phyloP scores from a whole-genome alignment of 2,888 invertebrate genomes.

The Podotricha telesiphe region DNA sequence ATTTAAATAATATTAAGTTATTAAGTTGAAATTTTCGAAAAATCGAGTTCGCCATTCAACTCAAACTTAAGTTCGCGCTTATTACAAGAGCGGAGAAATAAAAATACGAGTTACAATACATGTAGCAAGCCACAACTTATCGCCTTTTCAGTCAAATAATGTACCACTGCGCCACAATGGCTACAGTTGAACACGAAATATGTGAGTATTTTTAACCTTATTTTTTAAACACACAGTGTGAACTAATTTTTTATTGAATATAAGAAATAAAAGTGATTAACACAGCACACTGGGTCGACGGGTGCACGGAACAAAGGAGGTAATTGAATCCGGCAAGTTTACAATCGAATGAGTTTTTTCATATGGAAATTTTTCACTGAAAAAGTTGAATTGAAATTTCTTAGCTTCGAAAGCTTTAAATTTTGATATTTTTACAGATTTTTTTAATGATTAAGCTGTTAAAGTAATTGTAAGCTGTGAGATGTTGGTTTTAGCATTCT shows the following conservation, averaged over 20 bases:
- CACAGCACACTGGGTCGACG: constrained; percentile 7
- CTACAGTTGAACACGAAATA: too few relatives aligned
- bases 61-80: too few relatives aligned
- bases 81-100: too few relatives aligned
- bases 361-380: constrained; percentile 20
- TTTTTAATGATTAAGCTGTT: neutral
- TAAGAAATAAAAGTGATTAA: constrained; percentile 19
- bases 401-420: constrained; percentile 14
- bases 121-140: too few relatives aligned
- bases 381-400: constrained; percentile 19
- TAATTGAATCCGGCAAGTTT: constrained; percentile 24
- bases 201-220: neutral
- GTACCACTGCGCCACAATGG: too few relatives aligned
- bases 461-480: too few relatives aligned
- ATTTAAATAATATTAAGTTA: constrained; percentile 41
- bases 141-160: too few relatives aligned
- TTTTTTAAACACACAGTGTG: neutral
- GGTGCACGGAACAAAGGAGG: constrained; percentile 10
- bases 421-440: constrained; percentile 15
- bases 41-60: too few relatives aligned
- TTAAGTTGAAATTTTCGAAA: too few relatives aligned
- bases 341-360: constrained; percentile 23
- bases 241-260: constrained; percentile 8
- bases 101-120: too few relatives aligned
- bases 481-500: too few relatives aligned